phyloP scores from a whole-genome alignment of 2,888 invertebrate species.

The Pyrgus malvae region DNA sequence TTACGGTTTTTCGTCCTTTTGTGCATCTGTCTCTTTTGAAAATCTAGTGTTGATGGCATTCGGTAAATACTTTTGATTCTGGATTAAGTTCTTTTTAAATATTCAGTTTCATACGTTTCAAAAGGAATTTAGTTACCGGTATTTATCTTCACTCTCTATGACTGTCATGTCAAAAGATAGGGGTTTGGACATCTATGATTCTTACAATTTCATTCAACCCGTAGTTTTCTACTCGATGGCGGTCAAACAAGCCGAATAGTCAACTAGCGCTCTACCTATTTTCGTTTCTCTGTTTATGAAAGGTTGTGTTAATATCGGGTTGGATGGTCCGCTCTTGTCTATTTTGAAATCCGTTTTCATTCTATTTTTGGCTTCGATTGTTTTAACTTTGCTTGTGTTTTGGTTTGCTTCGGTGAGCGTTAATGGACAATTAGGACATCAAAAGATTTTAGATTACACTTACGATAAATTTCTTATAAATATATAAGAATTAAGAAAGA shows the following conservation, averaged over 20 bases:
- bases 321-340: conserved; percentile 7
- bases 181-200: not conserved
- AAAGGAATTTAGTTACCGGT: not conserved
- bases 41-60: too few relatives aligned
- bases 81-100: not conserved
- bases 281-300: conserved; percentile 14
- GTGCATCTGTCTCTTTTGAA: too few relatives aligned
- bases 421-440: conserved; percentile 15
- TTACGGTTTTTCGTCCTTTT: too few relatives aligned
- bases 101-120: not conserved
- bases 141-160: not conserved
- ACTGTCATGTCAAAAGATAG: not conserved
- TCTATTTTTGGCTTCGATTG: conserved; percentile 18
- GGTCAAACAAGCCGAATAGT: not conserved
- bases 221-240: not conserved
- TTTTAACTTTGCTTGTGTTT: conserved; percentile 16
- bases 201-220: not conserved
- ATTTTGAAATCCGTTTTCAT: conserved; percentile 13
- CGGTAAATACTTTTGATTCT: too few relatives aligned
- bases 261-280: conserved; percentile 6
- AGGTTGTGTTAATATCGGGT: conserved; percentile 24
- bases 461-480: not conserved
- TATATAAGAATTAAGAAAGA: too few relatives aligned
- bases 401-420: conserved; percentile 16
- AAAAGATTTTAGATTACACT: conserved; percentile 14